These are phyloP conservation scores for Montifringilla adamsi DNA, from an alignment of 2,113 vertebrate species.

Conservation along the genomic window DNA sequence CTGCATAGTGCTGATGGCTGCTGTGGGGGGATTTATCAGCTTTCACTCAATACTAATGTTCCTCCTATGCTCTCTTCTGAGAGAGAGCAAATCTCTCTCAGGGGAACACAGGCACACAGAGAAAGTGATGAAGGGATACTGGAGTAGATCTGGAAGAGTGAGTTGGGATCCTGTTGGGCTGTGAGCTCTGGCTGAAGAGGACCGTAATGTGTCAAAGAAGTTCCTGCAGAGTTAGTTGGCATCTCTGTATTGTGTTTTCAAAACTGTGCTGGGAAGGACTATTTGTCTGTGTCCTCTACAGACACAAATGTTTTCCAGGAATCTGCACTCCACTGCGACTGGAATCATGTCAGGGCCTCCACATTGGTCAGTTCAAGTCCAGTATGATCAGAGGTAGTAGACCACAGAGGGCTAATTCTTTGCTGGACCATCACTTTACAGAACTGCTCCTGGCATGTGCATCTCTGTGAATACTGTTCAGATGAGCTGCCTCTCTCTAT, in stretches of 20 bases:
- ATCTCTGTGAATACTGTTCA: neutral
- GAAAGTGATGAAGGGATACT: neutral
- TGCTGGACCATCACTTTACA: neutral
- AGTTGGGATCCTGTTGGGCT: neutral
- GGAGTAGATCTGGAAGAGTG: neutral
- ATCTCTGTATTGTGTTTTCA: neutral
- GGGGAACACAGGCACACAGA: neutral
- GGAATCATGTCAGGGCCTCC: neutral
- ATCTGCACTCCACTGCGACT: neutral
- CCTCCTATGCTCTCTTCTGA: neutral
- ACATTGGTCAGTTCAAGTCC: neutral
- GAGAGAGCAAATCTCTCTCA: neutral
- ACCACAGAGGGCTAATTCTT: neutral
- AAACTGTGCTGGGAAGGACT: neutral
- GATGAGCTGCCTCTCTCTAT: neutral
- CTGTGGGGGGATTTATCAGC: neutral
- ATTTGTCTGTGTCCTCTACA: neutral
- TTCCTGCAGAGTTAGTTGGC: neutral
- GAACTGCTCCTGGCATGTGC: neutral
- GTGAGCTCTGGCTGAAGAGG: neutral
- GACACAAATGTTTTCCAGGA: neutral
- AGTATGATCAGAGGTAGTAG: neutral
- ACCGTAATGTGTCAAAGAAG: neutral
- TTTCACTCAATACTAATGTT: neutral
- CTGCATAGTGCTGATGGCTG: neutral